Evolutionary conservation across 2,797 vertebrate genomes (phyloP), one percentile per base, ranked within the genome.

Genomic region (Tolypeutes matacus): DNA sequence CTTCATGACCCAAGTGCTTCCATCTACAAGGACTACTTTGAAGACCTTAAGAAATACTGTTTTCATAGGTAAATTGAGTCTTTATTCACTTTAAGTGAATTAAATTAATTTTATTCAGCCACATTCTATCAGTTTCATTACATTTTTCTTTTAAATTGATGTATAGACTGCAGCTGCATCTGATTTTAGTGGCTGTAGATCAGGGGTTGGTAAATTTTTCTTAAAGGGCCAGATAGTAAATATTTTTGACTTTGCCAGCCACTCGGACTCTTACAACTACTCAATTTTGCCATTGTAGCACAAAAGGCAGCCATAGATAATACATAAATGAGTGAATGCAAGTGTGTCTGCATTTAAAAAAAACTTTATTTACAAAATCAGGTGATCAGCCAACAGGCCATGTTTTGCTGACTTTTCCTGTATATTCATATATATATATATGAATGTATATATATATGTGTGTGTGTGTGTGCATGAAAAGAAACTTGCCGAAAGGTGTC

Each of bases 41-140:
- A 98, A 98, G 98, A 99, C 91, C 99, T 99, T 95, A 99, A 99
- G 96, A 99, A 99, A 39, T 99, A 99, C 97, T 99, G 99, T 93
- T 99, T 99, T 97, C 98, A 99, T 98, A 99, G 99, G 99, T 99
- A 95, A 94, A 70, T 84, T n/a, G 49, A 58, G 5, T 36, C 13
- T 80, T 46, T 51, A 34, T 27, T 69, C 65, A 85, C 39, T 39
- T 62, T 25, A 20, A 10, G 7, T 62, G 49, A 67, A 25, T 56
- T 86, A 31, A 7, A 25, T 77, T 80, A 21, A 31, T 72, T 21
- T 53, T 53, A 39, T 83, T 92, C 12, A 86, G 36, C 60, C 56
- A 39, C 10, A 84, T 62, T 89, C 73, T n/a, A 3, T 60, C 77
- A 25, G 3, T 77, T 64, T 76, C 20, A 10, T 67, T 62, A 20